Conservation (phyloP, 1,140 invertebrate genomes). For the Atopsyche davidsoni region DNA sequence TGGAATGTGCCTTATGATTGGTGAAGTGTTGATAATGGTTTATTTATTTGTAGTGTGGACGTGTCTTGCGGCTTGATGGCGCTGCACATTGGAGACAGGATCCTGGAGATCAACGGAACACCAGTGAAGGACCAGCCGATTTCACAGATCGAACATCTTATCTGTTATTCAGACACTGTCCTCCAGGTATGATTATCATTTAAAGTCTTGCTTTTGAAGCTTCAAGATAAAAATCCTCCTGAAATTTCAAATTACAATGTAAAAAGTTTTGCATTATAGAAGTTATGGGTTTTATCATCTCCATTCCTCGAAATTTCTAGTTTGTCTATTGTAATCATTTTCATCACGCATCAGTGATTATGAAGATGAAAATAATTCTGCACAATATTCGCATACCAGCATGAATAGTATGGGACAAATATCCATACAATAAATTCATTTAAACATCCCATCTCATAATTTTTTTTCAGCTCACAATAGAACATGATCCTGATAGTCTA, state of each 20-base stretch:
- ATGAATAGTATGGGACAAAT: no score
- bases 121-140: conserved; percentile 74
- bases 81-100: conserved; percentile 82
- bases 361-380: no score
- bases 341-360: no score
- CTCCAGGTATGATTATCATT: conserved; percentile 59
- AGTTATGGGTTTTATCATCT: no score
- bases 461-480: conserved; percentile 68
- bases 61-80: conserved; percentile 74
- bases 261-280: no score
- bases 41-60: conserved; percentile 60
- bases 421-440: conserved; percentile 1
- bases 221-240: no score
- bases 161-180: conserved; percentile 65
- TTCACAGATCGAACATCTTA: conserved; percentile 69
- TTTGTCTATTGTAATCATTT: no score
- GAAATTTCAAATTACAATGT: no score
- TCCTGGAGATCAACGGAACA: conserved; percentile 87
- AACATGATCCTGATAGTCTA: conserved; percentile 68
- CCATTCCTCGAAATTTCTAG: no score
- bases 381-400: no score
- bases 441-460: background rate
- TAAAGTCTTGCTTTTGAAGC: no score
- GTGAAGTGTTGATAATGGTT: no score
- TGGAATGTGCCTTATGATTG: background rate